Base-by-base conservation (phyloP, 2,888 invertebrate genomes). In the Diadegma fenestrale region DNA sequence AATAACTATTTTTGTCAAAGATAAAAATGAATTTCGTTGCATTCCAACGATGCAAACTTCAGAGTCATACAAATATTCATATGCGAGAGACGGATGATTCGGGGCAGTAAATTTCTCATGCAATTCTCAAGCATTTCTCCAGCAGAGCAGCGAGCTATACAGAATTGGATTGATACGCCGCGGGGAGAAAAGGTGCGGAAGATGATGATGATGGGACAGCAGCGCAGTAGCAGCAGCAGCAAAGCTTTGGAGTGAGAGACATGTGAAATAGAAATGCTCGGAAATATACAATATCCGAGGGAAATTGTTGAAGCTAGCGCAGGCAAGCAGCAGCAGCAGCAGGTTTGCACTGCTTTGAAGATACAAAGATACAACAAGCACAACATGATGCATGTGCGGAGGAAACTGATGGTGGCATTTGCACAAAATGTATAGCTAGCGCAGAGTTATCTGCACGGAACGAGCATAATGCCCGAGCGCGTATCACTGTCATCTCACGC, bases 401-500 rank as follows among this genome's bases (percentile, higher is more conserved):
- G 58, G 58, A 73, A 58, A 41, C 58, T 41, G 64, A 12, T 41
- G 76, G 10, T 77, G 64, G 66, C 37, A 64, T 77, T 66, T 33
- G 41, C n/a, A 37, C 61, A 26, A 17, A 61, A 30, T 8, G 43
- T 43, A 41, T n/a, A 72, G 61, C 37, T 37, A 41, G 54, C 4
- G 33, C 33, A 33, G 33, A 43, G 41, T 22, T 43, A 73, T 73
- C 43, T 41, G 22, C 45, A 61, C 30, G 45, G 58, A 61, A 54
- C 22, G 64, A 66, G 19, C 45, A 48, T 80, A 64, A 80, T 73
- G 72, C 64, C 5, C 33, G 33, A 6, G 2, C 33, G 41, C 71
- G 58, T 64, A 80, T 77, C 66, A 66, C 85, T 78, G 81, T 85
- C 81, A 81, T 85, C 78, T 78, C 82, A 58, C 66, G 82, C 71